These are phyloP conservation scores for Varecia variegata DNA, from an alignment of 2,797 vertebrate genomes.

Conservation along the genomic window DNA sequence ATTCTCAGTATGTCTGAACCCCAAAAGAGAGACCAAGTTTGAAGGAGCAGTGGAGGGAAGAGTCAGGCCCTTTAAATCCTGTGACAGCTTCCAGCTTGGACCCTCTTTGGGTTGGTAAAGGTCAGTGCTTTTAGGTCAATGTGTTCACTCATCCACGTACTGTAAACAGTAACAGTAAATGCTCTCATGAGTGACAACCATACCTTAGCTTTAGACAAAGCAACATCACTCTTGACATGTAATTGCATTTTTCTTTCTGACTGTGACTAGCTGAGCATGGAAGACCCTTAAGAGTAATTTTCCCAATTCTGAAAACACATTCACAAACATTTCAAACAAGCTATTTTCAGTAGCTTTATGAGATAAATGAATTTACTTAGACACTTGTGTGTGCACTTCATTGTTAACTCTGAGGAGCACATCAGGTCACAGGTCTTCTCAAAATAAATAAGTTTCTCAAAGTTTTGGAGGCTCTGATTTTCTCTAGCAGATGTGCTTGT, in stretches of 20 bases:
- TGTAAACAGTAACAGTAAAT: background rate
- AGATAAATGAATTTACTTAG: background rate
- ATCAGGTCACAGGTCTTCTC: background rate
- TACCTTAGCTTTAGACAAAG: background rate
- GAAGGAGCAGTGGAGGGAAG: background rate
- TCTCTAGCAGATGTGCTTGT: background rate
- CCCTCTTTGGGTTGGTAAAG: background rate
- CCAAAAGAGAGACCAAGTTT: background rate
- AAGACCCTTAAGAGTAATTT: background rate
- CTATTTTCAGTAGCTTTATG: background rate
- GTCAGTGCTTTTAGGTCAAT: background rate
- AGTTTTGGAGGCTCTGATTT: background rate
- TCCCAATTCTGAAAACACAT: background rate
- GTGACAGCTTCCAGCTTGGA: background rate
- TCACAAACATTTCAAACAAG: background rate
- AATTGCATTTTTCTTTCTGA: background rate
- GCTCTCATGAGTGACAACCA: background rate
- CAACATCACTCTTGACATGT: background rate
- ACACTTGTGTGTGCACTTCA: background rate
- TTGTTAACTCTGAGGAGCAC: background rate
- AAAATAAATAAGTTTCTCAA: background rate
- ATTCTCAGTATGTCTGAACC: background rate
- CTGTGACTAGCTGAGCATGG: background rate
- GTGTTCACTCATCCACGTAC: background rate
- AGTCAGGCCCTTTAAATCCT: background rate